Conservation (phyloP, 2,888 invertebrate species). For the Aquatica leii region DNA sequence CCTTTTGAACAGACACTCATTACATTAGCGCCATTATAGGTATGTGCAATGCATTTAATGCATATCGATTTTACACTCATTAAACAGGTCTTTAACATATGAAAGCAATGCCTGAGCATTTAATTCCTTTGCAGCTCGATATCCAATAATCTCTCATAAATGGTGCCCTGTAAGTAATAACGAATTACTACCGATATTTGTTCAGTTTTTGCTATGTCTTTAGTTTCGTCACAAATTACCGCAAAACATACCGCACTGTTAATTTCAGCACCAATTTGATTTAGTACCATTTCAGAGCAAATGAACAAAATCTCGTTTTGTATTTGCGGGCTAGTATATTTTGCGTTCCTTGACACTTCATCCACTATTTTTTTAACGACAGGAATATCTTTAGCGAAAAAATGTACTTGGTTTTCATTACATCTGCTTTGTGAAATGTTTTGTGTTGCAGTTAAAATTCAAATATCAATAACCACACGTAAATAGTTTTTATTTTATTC, state of each 20-base stretch:
- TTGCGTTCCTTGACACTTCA: constrained; percentile 18
- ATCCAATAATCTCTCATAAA: constrained; percentile 30
- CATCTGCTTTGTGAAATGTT: no score
- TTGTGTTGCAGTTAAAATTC: no score
- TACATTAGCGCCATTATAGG: constrained; percentile 29
- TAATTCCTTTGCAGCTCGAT: constrained; percentile 13
- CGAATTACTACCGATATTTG: background rate
- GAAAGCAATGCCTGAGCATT: constrained; percentile 15
- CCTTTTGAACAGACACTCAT: constrained; percentile 27
- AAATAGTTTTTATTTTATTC: no score
- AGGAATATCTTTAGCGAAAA: no score
- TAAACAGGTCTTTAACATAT: constrained; percentile 18
- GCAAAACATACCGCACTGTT: constrained; percentile 18
- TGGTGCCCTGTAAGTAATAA: constrained; percentile 19
- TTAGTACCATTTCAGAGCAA: no score
- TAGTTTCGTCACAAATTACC: constrained; percentile 29
- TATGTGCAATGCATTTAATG: constrained; percentile 27
- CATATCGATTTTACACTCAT: constrained; percentile 16
- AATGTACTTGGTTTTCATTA: no score
- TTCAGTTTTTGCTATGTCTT: constrained; percentile 14
- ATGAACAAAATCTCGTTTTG: constrained; percentile 25
- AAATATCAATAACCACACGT: no score
- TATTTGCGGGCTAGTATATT: constrained; percentile 21
- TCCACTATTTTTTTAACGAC: background rate
- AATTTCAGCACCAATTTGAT: constrained; percentile 18